Evolutionary conservation across 2,888 invertebrate genomes (phyloP).

Genomic region (Sturmia bella): DNA sequence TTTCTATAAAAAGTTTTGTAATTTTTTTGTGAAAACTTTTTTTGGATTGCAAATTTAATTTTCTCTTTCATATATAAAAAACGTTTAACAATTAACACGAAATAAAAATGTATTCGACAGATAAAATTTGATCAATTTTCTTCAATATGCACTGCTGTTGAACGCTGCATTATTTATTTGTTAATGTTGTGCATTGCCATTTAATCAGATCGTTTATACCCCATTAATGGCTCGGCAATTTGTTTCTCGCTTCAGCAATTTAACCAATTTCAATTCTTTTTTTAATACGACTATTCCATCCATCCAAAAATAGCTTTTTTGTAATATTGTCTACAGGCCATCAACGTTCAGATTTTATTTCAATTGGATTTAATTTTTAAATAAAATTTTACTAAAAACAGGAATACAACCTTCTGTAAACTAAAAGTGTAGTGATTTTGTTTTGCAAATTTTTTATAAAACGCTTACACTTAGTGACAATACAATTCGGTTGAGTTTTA

Average conservation of each 20-base stretch:
- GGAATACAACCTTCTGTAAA: conserved; percentile 29
- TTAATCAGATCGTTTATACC: conserved; percentile 69
- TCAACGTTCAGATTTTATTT: conserved; percentile 52
- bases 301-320: conserved; percentile 48
- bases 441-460: conserved; percentile 12
- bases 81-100: conserved; percentile 69
- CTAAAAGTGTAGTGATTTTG: conserved; percentile 17
- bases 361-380: conserved; percentile 42
- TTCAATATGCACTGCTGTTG: conserved; percentile 63
- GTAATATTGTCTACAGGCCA: conserved; percentile 36
- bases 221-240: conserved; percentile 65
- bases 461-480: conserved; percentile 27
- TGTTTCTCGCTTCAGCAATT: conserved; percentile 16
- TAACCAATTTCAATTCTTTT: conserved; percentile 12
- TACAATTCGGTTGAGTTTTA: conserved; percentile 2
- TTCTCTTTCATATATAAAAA: conserved; percentile 16
- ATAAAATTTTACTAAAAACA: conserved; percentile 25
- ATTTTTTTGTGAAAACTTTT: conserved; percentile 37
- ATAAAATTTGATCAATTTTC: conserved; percentile 55
- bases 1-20: conserved; percentile 46
- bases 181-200: conserved; percentile 61
- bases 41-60: neutral
- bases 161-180: conserved; percentile 69
- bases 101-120: conserved; percentile 50
- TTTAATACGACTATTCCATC: conserved; percentile 52